Base-by-base conservation (phyloP, 2,113 vertebrate genomes). In the Sardina pilchardus region DNA sequence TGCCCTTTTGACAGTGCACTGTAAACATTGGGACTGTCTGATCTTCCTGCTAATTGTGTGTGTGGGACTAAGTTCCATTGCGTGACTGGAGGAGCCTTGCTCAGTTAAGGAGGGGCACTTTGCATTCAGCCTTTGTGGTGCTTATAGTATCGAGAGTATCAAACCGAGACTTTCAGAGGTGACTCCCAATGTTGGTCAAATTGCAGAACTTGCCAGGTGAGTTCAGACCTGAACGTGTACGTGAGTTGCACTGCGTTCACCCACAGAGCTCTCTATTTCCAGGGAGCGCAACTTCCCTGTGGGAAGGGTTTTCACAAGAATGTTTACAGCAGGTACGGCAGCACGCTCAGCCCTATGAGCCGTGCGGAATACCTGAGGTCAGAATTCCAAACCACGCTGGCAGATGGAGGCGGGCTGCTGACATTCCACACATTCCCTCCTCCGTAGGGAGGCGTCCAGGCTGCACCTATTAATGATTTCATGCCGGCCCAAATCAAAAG, bases 351-450 rank as follows among this genome's bases (percentile, higher is more conserved):
- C 53, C 4, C 53, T 24, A 4, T 4, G 53, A 24, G 26, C 26
- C 59, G 3, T 26, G 86, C 81, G 48, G 47, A 34, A 84, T 59
- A 81, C 16, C 42, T 81, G 84, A 67, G 48, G 71, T 86, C 48
- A 56, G 71, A 87, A 87, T 83, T 87, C 82, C 82, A 47, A 82
- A 87, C 39, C 86, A 56, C 17, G 16, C 82, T 84, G 86, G 26
- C 82, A 83, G 34, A 21, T 2, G 44, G 47, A 83, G 59, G 21
- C 85, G 21, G 44, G 81, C 17, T 26, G 8, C 6, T 84, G 50
- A 56, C 86, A 87, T 87, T 87, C 86, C 82, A 63, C 10, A 12
- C 86, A 87, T 87, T 87, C 86, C 86, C 43, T 83, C 56, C 39
- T 81, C 75, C 86, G 84, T 81, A 84, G 86, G 86, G 86, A 81